phyloP scores from a whole-genome alignment of 2,113 vertebrate genomes.

The Furnarius figulus region DNA sequence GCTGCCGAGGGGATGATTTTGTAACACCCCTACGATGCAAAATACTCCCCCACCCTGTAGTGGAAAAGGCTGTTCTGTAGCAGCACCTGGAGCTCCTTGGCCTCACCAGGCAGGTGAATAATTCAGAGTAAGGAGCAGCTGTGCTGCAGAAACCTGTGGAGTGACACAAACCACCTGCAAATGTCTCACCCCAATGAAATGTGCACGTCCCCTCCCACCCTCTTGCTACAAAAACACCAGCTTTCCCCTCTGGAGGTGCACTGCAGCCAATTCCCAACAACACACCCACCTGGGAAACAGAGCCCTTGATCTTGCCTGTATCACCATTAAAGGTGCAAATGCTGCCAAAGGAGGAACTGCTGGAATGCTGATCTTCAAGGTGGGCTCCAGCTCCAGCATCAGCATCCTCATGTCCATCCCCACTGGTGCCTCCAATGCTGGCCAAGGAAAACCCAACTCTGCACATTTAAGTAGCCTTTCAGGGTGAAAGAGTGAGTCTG shows the following conservation, averaged over 20 bases:
- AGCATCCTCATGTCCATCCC: slow-evolving; percentile 62
- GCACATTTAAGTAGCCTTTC: not conserved
- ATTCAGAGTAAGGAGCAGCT: not conserved
- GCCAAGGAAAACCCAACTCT: slow-evolving; percentile 72
- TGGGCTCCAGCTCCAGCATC: slow-evolving; percentile 79
- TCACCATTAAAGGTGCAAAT: slow-evolving; percentile 77
- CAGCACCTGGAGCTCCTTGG: not conserved
- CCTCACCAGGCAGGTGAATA: not conserved
- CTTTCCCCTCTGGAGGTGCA: not conserved
- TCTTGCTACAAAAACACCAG: not conserved
- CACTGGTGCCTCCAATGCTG: not conserved
- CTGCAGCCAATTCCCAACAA: not conserved
- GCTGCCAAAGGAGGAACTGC: slow-evolving; percentile 55
- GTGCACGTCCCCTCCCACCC: not conserved
- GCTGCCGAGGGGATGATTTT: not conserved
- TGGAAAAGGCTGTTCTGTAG: not conserved
- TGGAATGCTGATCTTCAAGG: slow-evolving; percentile 52
- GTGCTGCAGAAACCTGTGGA: not conserved
- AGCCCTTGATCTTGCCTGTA: not conserved
- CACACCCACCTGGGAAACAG: slow-evolving; percentile 72
- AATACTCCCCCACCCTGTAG: not conserved
- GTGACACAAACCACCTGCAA: not conserved
- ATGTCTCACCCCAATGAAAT: not conserved
- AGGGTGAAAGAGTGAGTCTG: slow-evolving; percentile 38
- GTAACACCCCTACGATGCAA: not conserved